These are phyloP conservation scores for Pachypanchax playfairii DNA, from an alignment of 2,113 vertebrate genomes.

Conservation along the genomic window DNA sequence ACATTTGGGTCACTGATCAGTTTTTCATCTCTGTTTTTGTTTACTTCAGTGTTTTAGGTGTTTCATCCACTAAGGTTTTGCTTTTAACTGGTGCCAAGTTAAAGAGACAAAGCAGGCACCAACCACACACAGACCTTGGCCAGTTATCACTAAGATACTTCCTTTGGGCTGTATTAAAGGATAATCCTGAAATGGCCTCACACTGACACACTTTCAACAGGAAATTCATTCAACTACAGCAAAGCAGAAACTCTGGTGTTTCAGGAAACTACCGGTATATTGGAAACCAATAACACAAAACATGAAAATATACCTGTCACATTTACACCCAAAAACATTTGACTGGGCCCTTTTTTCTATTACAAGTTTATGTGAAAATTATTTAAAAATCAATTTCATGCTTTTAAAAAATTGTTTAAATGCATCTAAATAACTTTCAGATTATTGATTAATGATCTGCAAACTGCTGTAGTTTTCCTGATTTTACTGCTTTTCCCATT, in stretches of 20 bases:
- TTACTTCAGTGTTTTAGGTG: constrained; percentile 4
- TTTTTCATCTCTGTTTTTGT: constrained; percentile 4
- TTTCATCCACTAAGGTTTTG: constrained; percentile 18
- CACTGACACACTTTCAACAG: constrained; percentile 20
- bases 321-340: too few species aligned
- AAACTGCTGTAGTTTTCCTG: not conserved
- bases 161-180: constrained; percentile 27
- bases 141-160: constrained; percentile 29
- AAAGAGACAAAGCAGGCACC: constrained; percentile 23
- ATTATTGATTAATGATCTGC: not conserved
- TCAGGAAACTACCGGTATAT: constrained; percentile 12
- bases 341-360: too few species aligned
- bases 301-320: not conserved
- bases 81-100: constrained; percentile 44
- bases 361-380: too few species aligned
- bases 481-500: not conserved
- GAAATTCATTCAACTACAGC: constrained; percentile 12
- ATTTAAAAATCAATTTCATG: too few species aligned
- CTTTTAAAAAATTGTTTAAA: too few species aligned
- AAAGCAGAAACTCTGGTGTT: constrained; percentile 4
- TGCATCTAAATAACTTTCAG: too few species aligned
- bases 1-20: constrained; percentile 1
- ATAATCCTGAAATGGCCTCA: constrained; percentile 38
- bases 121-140: constrained; percentile 4
- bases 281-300: constrained; percentile 5